Evolutionary conservation across 2,888 invertebrate species (phyloP), one percentile per base, ranked within the genome.

Genomic region (Phalera bucephala): DNA sequence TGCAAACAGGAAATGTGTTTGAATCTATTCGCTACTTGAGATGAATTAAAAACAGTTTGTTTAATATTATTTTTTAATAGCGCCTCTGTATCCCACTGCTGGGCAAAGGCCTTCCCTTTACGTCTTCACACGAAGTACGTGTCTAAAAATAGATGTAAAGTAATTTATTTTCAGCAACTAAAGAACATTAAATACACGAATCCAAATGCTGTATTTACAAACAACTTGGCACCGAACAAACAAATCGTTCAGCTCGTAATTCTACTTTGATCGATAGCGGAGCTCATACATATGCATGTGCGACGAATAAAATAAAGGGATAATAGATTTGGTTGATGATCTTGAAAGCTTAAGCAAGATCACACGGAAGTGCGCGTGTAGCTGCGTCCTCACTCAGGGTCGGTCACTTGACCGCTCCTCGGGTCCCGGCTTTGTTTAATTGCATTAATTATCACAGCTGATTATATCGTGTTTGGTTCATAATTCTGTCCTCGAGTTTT

Each of bases 351-450:
- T 49, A 51, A 60, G 61, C 42, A 50, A 46, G 57, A 56, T 56
- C 57, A 69, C 50, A 57, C 78, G 78, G 78, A 78, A 78, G 69
- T 45, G 39, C 41, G 39, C 52, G 48, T 56, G 43, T 31, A 33
- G 23, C 23, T 40, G 50, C 51, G 71, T 59, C 73, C 73, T 54
- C 60, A 22, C 12, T 40, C 69, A 74, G 62, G 77, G 77, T 57
- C 69, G 54, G 37, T 52, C 36, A 45, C 50, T 55, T 53, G 60
- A 56, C 59, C 56, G 47, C 47, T 44, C 44, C 46, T 50, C 44
- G 40, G 45, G 38, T 37, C 29, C 19, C 44, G 33, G 52, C 48
- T 64, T 59, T 66, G 54, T 58, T 54, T 50, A 44, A 58, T 58
- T 45, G 45, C 45, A 55, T 54, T 46, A 31, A 50, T 47, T 50